Base-by-base conservation (phyloP, 2,113 vertebrate species). In the Mus musculus region DNA sequence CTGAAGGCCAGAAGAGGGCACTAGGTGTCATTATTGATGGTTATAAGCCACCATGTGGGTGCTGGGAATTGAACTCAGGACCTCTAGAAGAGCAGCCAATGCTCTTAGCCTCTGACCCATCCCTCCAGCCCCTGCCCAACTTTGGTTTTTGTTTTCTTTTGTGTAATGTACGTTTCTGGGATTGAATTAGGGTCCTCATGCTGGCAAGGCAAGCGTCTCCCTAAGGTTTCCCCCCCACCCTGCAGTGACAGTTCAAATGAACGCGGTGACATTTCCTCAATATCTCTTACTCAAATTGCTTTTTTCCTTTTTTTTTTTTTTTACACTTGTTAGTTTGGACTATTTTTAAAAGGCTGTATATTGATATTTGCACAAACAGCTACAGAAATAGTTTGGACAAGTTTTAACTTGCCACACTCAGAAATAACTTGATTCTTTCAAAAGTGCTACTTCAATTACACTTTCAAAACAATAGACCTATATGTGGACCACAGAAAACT, bases 341-440 rank as follows among this genome's bases (percentile, higher is more conserved):
- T 93, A 61, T 81, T 89, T 90, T 91, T 92, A 59, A 56, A 72
- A 59, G 13, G 14, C 7, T 42, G 16, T 59, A 20, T 90, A 28
- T 20, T 26, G 80, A 69, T 22, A 59, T 3, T 39, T 78, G 91
- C 4, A 95, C 46, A 94, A 84, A 77, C 2, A 94, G 61, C 54
- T 71, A 89, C 17, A 92, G 54, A 90, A 78, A 86, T 26, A 92
- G 17, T 88, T 56, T 75, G 28, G 59, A 33, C 4, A 94, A 33
- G 13, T 78, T 97, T 94, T 96, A 88, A 92, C 17, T 86, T 91
- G n/a, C 33, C 89, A 9, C 94, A 22, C 36, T 93, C 24, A 82
- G n/a, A 82, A 97, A 94, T 36, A 91, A 94, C 0, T 36, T 22
- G 63, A 63, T 36, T 92, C 36, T 77, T 67, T 86, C 30, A 85